These are phyloP conservation scores for Caerostris darwini DNA, from an alignment of 1,140 invertebrate genomes.

Conservation along the genomic window DNA sequence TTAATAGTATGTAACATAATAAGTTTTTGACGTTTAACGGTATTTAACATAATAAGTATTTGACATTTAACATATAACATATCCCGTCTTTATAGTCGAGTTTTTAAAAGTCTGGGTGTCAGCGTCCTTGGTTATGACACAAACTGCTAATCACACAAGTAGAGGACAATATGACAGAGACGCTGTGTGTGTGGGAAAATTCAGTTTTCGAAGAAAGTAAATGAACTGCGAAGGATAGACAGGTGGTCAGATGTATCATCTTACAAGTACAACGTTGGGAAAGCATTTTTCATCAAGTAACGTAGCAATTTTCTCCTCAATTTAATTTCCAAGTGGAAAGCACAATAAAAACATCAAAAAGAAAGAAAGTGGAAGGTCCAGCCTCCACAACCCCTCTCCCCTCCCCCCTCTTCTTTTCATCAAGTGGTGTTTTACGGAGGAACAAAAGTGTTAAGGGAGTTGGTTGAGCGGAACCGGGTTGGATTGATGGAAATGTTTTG, in stretches of 20 bases:
- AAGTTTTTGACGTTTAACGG: too few relatives aligned
- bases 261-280: conserved; percentile 18
- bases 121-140: conserved; percentile 3
- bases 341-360: conserved; percentile 56
- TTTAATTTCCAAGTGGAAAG: conserved; percentile 72
- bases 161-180: conserved; percentile 7
- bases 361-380: conserved; percentile 54
- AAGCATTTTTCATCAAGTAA: conserved; percentile 68
- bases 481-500: conserved; percentile 26
- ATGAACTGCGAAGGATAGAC: conserved; percentile 11
- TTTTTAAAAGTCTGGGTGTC: not conserved
- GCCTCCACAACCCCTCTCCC: not conserved
- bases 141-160: not conserved
- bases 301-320: conserved; percentile 73
- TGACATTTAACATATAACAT: too few relatives aligned
- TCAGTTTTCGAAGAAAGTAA: conserved; percentile 7
- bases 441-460: conserved; percentile 35
- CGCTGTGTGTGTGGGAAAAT: conserved; percentile 1
- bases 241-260: conserved; percentile 59
- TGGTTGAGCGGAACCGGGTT: conserved; percentile 47
- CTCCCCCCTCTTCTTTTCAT: conserved; percentile 30
- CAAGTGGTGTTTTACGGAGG: conserved; percentile 4
- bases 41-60: too few relatives aligned
- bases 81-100: too few relatives aligned
- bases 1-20: too few relatives aligned